Evolutionary conservation across 2,888 invertebrate species (phyloP).

Genomic region (Macrophya alboannulata): DNA sequence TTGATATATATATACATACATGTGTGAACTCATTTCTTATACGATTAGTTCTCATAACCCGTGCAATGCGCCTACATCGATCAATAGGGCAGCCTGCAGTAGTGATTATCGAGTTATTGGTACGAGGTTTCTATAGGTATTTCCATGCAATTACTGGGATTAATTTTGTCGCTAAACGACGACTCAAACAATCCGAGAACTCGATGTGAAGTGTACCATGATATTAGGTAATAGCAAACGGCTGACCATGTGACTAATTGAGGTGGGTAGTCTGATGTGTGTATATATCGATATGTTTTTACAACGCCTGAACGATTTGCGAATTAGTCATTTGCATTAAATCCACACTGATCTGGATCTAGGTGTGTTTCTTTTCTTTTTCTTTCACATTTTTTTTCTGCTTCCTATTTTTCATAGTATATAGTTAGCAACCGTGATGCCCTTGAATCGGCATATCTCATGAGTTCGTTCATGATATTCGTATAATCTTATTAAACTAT

Average conservation of each 20-base stretch:
- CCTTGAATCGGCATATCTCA: conserved; percentile 35
- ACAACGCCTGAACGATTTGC: conserved; percentile 26
- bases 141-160: conserved; percentile 43
- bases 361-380: conserved; percentile 4
- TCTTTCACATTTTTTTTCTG: not conserved
- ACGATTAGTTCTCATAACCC: not conserved
- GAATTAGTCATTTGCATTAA: conserved; percentile 38
- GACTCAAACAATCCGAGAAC: conserved; percentile 35
- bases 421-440: conserved; percentile 13
- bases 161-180: conserved; percentile 44
- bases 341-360: conserved; percentile 17
- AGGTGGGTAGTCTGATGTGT: conserved; percentile 4
- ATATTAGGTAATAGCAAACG: conserved; percentile 48
- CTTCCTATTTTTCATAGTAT: conserved; percentile 14
- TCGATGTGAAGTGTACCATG: conserved; percentile 45
- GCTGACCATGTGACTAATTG: conserved; percentile 33
- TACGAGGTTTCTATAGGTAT: conserved; percentile 30
- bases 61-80: not conserved
- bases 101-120: conserved; percentile 39
- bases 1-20: not conserved
- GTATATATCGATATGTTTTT: conserved; percentile 11
- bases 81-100: not conserved
- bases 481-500: conserved; percentile 3
- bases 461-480: not conserved
- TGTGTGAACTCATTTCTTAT: conserved; percentile 39